Conservation (phyloP, 2,888 invertebrate species). For the Sylvicola fuscatus region DNA sequence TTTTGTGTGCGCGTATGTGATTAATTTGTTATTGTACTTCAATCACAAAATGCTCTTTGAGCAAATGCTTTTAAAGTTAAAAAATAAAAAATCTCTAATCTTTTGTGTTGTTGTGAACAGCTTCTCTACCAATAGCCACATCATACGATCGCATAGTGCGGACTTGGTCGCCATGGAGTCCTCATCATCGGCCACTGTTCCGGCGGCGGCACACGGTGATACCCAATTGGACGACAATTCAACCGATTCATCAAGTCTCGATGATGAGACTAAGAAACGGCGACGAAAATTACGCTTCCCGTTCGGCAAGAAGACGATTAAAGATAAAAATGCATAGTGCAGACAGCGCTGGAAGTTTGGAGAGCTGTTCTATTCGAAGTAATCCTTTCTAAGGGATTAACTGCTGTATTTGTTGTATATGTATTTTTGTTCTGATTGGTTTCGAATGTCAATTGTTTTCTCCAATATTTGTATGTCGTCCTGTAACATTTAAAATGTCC, state of each 20-base stretch:
- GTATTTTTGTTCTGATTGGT: too few relatives aligned
- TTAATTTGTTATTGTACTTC: background rate
- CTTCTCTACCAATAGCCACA: background rate
- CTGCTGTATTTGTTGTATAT: too few relatives aligned
- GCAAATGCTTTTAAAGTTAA: background rate
- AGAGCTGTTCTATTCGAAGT: too few relatives aligned
- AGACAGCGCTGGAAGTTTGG: conserved; percentile 4
- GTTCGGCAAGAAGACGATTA: conserved; percentile 14
- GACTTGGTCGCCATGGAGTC: conserved; percentile 6
- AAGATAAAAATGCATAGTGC: conserved; percentile 13
- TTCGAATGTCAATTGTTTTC: too few relatives aligned
- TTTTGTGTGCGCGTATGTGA: background rate
- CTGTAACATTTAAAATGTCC: too few relatives aligned
- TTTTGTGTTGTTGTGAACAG: background rate
- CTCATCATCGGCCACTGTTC: conserved; percentile 5
- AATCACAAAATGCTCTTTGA: background rate
- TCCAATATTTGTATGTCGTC: too few relatives aligned
- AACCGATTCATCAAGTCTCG: conserved; percentile 11
- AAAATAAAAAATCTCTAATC: background rate
- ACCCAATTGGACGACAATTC: conserved; percentile 9
- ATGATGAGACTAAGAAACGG: conserved; percentile 12
- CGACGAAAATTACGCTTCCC: conserved; percentile 14
- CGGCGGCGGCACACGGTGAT: conserved; percentile 9
- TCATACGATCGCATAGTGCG: conserved; percentile 3
- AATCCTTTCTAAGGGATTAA: too few relatives aligned